Conservation (phyloP, 1,140 invertebrate genomes). For the Cherax destructor region DNA sequence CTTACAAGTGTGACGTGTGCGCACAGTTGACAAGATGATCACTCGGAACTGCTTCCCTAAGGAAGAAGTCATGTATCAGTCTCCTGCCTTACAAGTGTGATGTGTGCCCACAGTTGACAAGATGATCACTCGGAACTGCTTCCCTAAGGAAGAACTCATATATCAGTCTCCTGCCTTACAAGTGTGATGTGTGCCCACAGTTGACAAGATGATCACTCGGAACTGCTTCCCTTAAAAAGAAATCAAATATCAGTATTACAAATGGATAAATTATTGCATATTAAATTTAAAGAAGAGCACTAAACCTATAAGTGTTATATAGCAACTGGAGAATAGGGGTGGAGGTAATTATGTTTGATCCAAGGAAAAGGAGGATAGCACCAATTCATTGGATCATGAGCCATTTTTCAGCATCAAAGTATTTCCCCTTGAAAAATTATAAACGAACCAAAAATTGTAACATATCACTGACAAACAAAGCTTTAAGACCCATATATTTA, state of each 20-base stretch:
- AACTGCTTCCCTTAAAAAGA: slow-evolving; percentile 85
- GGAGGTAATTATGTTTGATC: too few species aligned
- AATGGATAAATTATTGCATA: too few species aligned
- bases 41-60: slow-evolving; percentile 89
- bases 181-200: slow-evolving; percentile 86
- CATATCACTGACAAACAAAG: too few species aligned
- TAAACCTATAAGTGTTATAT: too few species aligned
- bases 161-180: slow-evolving; percentile 77
- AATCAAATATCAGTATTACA: not conserved
- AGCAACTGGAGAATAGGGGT: too few species aligned
- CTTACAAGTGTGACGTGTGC: slow-evolving; percentile 85
- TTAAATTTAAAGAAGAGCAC: too few species aligned
- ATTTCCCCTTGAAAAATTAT: too few species aligned
- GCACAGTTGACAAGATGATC: slow-evolving; percentile 89
- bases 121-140: slow-evolving; percentile 91
- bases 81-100: slow-evolving; percentile 80
- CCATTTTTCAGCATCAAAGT: too few species aligned
- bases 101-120: slow-evolving; percentile 89
- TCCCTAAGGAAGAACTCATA: slow-evolving; percentile 77
- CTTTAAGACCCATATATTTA: too few species aligned
- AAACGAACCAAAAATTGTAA: too few species aligned
- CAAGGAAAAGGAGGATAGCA: too few species aligned
- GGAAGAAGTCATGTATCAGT: slow-evolving; percentile 26
- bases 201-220: slow-evolving; percentile 88
- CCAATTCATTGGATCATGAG: too few species aligned